phyloP scores from a whole-genome alignment of 2,888 invertebrate species.

The Stomorhina lunata region DNA sequence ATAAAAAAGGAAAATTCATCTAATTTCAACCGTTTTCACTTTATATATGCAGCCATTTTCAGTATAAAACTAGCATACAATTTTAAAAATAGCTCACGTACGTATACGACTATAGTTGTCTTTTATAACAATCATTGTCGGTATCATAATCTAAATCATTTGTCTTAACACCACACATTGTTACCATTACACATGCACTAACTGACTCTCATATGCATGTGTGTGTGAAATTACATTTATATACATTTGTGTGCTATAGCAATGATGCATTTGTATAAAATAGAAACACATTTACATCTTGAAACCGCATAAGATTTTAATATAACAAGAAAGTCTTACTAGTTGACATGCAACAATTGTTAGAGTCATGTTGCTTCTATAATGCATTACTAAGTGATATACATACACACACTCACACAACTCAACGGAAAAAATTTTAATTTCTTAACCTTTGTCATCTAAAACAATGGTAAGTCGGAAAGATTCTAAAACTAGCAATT shows the following conservation, averaged over 20 bases:
- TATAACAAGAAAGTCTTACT: slow-evolving; percentile 19
- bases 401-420: no score
- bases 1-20: no score
- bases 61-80: neutral
- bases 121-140: neutral
- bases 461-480: no score
- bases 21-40: no score
- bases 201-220: neutral
- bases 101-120: neutral
- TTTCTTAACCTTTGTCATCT: no score
- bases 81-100: no score
- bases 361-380: slow-evolving; percentile 47
- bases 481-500: no score
- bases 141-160: slow-evolving; percentile 32
- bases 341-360: slow-evolving; percentile 61
- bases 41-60: no score
- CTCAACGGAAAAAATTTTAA: no score
- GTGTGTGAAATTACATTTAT: no score
- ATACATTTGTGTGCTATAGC: neutral
- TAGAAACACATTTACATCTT: slow-evolving; percentile 25
- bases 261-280: neutral
- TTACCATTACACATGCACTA: slow-evolving; percentile 1
- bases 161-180: slow-evolving; percentile 43
- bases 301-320: slow-evolving; percentile 47
- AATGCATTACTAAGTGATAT: slow-evolving; percentile 44